These are phyloP conservation scores for Thalpophila matura DNA, from an alignment of 2,888 invertebrate genomes.

Conservation along the genomic window DNA sequence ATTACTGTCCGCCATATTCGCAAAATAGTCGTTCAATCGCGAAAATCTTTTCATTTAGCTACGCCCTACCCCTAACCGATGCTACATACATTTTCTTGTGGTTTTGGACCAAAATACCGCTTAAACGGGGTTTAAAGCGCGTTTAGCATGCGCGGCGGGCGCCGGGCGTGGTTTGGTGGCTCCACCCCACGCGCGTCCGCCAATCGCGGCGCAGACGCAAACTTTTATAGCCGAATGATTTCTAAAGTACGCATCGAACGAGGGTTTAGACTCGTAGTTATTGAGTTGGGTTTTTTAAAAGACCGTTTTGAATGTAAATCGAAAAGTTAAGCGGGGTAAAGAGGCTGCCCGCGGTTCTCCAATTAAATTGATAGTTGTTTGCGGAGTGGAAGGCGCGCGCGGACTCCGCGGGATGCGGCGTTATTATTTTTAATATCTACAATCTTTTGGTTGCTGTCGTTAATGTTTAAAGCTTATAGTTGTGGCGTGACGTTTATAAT, in stretches of 20 bases:
- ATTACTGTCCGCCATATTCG: constrained; percentile 87
- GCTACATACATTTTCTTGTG: constrained; percentile 90
- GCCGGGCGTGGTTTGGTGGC: constrained; percentile 74
- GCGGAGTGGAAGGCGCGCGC: constrained; percentile 62
- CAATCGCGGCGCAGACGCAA: constrained; percentile 74
- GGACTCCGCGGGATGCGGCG: constrained; percentile 23
- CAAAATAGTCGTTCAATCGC: constrained; percentile 82
- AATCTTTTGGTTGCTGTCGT: constrained; percentile 12
- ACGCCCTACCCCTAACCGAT: constrained; percentile 87
- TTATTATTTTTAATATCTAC: constrained; percentile 17
- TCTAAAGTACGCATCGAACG: constrained; percentile 84
- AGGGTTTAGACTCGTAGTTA: constrained; percentile 84
- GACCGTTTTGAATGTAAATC: constrained; percentile 90
- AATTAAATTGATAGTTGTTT: constrained; percentile 88
- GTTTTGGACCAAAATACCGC: constrained; percentile 90
- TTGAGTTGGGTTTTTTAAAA: constrained; percentile 89
- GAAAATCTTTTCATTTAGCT: constrained; percentile 89
- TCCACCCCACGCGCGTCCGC: constrained; percentile 72
- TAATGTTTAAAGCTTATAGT: not conserved
- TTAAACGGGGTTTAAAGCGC: constrained; percentile 89
- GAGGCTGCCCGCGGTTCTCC: constrained; percentile 85
- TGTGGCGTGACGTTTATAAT: not conserved
- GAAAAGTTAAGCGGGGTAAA: constrained; percentile 89
- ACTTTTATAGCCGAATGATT: constrained; percentile 83
- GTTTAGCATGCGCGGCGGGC: constrained; percentile 87